These are phyloP conservation scores for Peromyscus eremicus DNA, from an alignment of 2,797 vertebrate species.

Conservation along the genomic window DNA sequence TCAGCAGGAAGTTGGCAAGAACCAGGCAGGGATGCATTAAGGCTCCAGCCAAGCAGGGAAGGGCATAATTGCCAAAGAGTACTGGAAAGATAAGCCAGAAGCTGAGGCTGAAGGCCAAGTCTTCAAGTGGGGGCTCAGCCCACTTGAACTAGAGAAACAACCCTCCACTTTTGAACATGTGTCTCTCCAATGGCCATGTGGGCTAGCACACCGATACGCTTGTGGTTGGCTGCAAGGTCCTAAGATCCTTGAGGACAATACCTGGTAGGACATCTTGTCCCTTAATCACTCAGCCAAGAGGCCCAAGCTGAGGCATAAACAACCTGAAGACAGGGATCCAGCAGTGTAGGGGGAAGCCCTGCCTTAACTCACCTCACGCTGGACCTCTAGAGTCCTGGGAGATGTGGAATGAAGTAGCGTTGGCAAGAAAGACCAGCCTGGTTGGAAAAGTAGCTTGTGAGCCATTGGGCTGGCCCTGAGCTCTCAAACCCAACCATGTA, in stretches of 20 bases:
- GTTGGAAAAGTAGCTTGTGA: neutral
- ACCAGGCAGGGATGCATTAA: neutral
- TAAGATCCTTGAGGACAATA: neutral
- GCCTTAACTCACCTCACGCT: neutral
- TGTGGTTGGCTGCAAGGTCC: neutral
- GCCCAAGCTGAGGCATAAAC: neutral
- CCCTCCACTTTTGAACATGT: neutral
- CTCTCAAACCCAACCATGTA: neutral
- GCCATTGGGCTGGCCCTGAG: neutral
- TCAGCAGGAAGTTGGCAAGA: neutral
- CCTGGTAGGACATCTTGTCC: neutral
- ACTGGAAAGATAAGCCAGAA: neutral
- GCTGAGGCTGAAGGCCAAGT: neutral
- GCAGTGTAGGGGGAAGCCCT: neutral
- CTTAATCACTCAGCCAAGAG: neutral
- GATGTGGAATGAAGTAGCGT: neutral
- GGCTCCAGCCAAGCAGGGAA: neutral
- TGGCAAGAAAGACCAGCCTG: neutral
- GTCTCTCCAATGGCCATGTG: neutral
- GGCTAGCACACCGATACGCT: neutral
- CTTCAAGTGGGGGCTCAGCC: neutral
- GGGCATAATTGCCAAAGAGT: neutral
- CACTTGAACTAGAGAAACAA: neutral
- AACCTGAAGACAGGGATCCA: neutral
- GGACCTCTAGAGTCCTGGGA: neutral